Base-by-base conservation (phyloP, 2,888 invertebrate genomes). In the Apantesis nais region DNA sequence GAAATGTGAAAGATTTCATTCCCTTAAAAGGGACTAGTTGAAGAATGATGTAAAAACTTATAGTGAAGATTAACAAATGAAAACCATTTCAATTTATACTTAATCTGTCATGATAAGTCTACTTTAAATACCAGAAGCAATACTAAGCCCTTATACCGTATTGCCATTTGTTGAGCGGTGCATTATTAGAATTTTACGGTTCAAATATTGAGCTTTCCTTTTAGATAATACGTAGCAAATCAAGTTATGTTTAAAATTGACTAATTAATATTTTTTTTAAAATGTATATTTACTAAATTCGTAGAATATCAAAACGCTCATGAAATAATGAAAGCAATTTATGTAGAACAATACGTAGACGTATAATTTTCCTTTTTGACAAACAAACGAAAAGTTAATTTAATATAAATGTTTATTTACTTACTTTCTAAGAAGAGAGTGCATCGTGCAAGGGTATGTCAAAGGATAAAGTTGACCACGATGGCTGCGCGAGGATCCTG, bases 401-500 rank as follows among this genome's bases (percentile, higher is more conserved):
- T 77, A 77, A 71, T 74, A 67, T 75, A 73, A 81, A 78, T 77
- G 81, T 80, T 80, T 77, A 77, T 81, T 79, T 76, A 80, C 68
- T 75, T 48, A 31, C 11, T 62, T 65, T 60, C 77, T 81, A 81
- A 84, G 75, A 82, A 79, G 80, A 80, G 83, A 84, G 79, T 86
- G 89, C 87, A 88, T 82, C 73, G 81, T 80, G 84, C 81, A 82
- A 86, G 84, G 81, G 80, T 85, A 82, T 81, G 79, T 74, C 76
- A 85, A 88, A 90, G 89, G 89, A 89, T 92, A 86, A 87, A 81
- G 83, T 85, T 87, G 85, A 84, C 79, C 77, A 81, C 78, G 63
- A 65, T 68, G 83, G 83, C 84, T 93, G 93, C 93, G 94, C 94
- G 86, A 89, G 86, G 85, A 86, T 83, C 82, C 82, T 93, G 94